phyloP scores from a whole-genome alignment of 2,888 invertebrate species.

The Pristionchus japonicus region DNA sequence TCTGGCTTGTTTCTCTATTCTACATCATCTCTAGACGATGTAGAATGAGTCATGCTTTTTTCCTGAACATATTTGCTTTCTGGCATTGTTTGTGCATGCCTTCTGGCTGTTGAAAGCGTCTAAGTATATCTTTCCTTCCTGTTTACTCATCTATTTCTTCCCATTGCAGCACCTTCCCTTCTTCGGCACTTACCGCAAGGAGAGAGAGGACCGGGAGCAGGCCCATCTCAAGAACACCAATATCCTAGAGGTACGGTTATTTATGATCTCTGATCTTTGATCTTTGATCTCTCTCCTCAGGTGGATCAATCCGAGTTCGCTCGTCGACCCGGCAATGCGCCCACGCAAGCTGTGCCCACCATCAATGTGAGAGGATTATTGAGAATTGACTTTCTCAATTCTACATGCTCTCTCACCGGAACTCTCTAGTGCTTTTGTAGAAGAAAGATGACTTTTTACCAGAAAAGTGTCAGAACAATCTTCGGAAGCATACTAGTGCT shows the following conservation, averaged over 20 bases:
- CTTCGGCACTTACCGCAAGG: constrained; percentile 87
- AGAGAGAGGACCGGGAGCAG: constrained; percentile 82
- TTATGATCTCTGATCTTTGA: not conserved
- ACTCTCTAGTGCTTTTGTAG: too few relatives aligned
- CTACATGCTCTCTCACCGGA: too few relatives aligned
- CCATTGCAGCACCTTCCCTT: constrained; percentile 81
- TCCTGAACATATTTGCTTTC: not conserved
- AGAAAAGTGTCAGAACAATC: too few relatives aligned
- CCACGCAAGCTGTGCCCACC: constrained; percentile 56
- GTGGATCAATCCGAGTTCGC: constrained; percentile 54
- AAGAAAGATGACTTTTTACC: too few relatives aligned
- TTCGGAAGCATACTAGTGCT: too few relatives aligned
- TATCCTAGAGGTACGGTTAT: constrained; percentile 31
- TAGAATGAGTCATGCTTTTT: too few relatives aligned
- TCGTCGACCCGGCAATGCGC: constrained; percentile 64
- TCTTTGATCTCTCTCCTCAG: constrained; percentile 38
- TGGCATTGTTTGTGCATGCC: not conserved
- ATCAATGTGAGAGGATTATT: constrained; percentile 55
- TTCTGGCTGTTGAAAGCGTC: not conserved
- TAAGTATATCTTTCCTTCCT: not conserved
- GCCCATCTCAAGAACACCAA: constrained; percentile 76
- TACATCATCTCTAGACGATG: too few relatives aligned
- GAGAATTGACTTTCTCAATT: not conserved
- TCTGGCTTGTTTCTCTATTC: too few relatives aligned
- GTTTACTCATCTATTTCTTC: not conserved